Conservation (phyloP, 2,113 vertebrate genomes). For the Opisthocomus hoazin region DNA sequence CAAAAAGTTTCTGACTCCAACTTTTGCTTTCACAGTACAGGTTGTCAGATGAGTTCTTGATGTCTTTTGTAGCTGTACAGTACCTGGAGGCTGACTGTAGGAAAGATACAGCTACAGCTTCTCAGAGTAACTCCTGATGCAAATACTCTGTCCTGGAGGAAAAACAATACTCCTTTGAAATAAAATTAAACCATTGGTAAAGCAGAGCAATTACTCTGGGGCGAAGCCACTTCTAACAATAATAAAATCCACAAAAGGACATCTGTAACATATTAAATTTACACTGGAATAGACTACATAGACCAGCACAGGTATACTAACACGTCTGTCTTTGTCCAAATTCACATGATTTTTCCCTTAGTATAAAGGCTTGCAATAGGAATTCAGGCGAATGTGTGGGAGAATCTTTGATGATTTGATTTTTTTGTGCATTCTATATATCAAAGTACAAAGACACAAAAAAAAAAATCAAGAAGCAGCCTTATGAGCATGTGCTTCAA, state of each 20-base stretch:
- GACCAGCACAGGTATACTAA: neutral
- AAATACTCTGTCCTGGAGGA: neutral
- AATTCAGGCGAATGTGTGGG: neutral
- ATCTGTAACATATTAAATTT: neutral
- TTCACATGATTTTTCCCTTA: neutral
- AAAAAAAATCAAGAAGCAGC: neutral
- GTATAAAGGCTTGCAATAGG: neutral
- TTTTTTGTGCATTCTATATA: no score
- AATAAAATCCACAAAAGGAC: neutral
- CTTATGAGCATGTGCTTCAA: neutral
- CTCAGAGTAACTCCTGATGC: neutral
- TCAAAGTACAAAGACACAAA: neutral
- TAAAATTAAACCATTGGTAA: neutral
- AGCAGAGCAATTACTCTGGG: neutral
- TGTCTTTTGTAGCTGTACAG: neutral
- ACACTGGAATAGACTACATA: neutral
- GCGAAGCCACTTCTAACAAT: neutral
- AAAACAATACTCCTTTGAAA: neutral
- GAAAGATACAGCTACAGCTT: neutral
- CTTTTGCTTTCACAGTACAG: neutral
- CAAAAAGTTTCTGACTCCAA: neutral
- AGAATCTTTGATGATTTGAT: neutral
- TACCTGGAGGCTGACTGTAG: neutral
- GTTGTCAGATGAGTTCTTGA: neutral
- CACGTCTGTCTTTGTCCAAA: neutral